Conservation (phyloP, 2,113 vertebrate species). For the Clupea harengus region DNA sequence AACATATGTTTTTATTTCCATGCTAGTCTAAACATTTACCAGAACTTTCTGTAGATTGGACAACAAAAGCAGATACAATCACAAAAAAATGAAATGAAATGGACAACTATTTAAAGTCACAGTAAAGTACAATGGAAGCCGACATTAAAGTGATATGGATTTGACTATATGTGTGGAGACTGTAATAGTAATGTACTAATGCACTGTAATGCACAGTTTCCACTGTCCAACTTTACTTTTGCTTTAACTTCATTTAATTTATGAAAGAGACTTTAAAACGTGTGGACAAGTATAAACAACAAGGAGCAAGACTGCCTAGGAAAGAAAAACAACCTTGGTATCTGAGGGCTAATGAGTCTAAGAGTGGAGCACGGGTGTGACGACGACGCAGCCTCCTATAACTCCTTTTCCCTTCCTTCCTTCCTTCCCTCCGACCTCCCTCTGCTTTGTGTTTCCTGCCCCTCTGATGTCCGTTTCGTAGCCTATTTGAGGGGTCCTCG, state of each 20-base stretch:
- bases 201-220: not conserved
- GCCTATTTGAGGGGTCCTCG: slow-evolving; percentile 42
- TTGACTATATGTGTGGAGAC: not conserved
- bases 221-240: not conserved
- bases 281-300: not conserved
- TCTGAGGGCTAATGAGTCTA: not conserved
- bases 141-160: not conserved
- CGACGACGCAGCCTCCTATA: no score
- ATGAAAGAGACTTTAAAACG: not conserved
- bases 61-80: not conserved
- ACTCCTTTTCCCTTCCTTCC: not conserved
- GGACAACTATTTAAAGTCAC: not conserved
- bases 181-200: not conserved
- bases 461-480: slow-evolving; percentile 63
- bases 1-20: slow-evolving; percentile 32
- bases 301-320: not conserved
- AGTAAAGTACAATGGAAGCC: no score
- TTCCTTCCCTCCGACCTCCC: not conserved
- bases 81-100: not conserved
- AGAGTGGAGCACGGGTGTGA: no score
- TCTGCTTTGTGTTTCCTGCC: slow-evolving; percentile 33
- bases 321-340: not conserved
- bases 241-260: not conserved
- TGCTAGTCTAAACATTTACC: slow-evolving; percentile 34
- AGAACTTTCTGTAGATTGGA: slow-evolving; percentile 19